Evolutionary conservation across 2,113 vertebrate species (phyloP).

Genomic region (Scopus umbretta): DNA sequence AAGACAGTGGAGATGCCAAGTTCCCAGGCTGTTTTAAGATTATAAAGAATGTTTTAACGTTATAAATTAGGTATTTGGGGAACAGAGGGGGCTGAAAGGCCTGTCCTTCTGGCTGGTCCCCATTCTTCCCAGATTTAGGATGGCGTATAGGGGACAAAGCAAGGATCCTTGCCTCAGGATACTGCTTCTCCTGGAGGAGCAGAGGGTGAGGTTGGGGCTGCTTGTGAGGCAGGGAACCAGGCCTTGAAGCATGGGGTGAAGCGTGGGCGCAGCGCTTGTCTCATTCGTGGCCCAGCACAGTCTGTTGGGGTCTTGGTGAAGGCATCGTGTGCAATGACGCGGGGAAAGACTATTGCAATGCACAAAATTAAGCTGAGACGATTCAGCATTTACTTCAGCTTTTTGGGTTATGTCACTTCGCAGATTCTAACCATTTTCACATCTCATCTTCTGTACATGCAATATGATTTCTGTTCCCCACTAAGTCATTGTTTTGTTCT

Average conservation of each 20-base stretch:
- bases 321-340: rapidly evolving
- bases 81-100: not conserved
- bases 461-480: not conserved
- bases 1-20: not conserved
- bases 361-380: not conserved
- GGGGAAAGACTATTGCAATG: not conserved
- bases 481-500: not conserved
- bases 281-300: not conserved
- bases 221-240: not conserved
- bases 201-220: not conserved
- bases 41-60: not conserved
- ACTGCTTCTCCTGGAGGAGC: not conserved
- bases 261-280: not conserved
- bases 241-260: not conserved
- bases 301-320: not conserved
- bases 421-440: not conserved
- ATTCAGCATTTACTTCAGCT: not conserved
- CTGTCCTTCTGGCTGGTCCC: not conserved
- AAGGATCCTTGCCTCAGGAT: not conserved
- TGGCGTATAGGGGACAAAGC: not conserved
- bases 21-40: not conserved
- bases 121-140: not conserved
- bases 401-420: not conserved
- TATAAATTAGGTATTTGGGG: not conserved
- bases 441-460: not conserved